Percentiles rank a stretch among this genome's conserved stretches.
Conservation (phyloP, 2,797 vertebrate species). For the Chaunax sp. region DNA sequence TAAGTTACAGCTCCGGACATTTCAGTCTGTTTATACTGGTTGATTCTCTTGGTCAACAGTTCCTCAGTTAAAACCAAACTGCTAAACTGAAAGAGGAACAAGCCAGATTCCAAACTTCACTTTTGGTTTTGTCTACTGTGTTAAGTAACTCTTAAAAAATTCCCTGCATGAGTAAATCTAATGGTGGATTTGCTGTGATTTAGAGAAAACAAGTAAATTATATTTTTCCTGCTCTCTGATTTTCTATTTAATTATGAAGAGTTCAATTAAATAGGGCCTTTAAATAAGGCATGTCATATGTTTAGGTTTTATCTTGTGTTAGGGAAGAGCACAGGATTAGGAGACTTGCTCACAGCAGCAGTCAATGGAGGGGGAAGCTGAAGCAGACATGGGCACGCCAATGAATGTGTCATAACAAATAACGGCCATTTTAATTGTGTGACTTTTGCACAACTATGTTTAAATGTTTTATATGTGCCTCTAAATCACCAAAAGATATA, state of each 20-base stretch:
- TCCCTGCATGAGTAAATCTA: constrained; percentile 31
- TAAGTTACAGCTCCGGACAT: constrained; percentile 17
- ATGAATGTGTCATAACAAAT: not conserved
- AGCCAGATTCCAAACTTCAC: constrained; percentile 72
- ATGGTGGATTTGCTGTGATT: constrained; percentile 3
- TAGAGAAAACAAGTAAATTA: not conserved
- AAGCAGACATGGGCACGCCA: not conserved
- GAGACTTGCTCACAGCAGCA: too few relatives aligned
- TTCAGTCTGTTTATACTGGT: constrained; percentile 55
- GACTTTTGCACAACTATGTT: not conserved
- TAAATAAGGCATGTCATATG: too few relatives aligned
- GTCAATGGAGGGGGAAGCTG: not conserved
- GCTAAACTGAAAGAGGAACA: constrained; percentile 72
- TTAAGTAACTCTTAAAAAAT: constrained; percentile 35
- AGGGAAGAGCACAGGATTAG: not conserved
- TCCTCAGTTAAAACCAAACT: constrained; percentile 77
- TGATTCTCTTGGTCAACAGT: constrained; percentile 75
- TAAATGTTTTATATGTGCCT: not conserved
- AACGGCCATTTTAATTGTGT: not conserved
- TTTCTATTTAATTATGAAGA: not conserved
- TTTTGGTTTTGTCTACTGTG: constrained; percentile 74
- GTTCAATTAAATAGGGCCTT: not conserved
- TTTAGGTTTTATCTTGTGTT: not conserved
- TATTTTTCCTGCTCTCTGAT: not conserved
- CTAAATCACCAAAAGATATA: not conserved